These are phyloP conservation scores for Myodes glareolus DNA, from an alignment of 2,113 vertebrate genomes.

Conservation along the genomic window DNA sequence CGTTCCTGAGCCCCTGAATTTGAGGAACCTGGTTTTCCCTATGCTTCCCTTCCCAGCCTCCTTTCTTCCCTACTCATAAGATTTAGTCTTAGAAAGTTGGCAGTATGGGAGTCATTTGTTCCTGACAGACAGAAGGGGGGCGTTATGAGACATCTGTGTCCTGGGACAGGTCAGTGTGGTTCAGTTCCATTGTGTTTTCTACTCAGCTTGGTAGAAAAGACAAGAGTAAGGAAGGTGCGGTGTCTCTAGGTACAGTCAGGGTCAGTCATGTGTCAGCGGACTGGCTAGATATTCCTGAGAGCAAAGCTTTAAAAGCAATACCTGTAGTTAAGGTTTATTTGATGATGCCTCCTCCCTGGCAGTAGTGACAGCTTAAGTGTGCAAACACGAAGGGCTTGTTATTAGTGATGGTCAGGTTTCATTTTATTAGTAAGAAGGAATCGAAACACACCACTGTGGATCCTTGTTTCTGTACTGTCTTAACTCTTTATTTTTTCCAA, in stretches of 20 bases:
- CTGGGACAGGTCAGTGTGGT: not conserved
- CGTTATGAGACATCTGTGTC: not conserved
- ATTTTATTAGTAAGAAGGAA: constrained; percentile 22
- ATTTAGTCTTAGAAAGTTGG: not conserved
- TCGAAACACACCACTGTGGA: not conserved
- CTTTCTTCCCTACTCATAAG: not conserved
- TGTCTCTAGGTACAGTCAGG: not conserved
- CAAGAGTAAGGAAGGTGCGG: too few species aligned
- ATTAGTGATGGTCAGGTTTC: not conserved
- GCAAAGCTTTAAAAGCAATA: constrained; percentile 14
- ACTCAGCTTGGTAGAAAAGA: not conserved
- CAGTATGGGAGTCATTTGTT: not conserved
- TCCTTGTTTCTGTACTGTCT: not conserved
- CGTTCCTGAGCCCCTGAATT: not conserved
- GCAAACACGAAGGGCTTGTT: not conserved
- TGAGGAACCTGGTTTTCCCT: not conserved
- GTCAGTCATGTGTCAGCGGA: not conserved
- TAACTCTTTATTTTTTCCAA: constrained; percentile 12
- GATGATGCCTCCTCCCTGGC: not conserved
- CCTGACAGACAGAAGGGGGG: not conserved
- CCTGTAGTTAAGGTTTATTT: constrained; percentile 40
- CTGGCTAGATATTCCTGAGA: constrained; percentile 27
- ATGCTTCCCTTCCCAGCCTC: not conserved
- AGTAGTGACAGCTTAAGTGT: not conserved
- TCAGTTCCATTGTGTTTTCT: constrained; percentile 14